These are phyloP conservation scores for Xylota sylvarum DNA, from an alignment of 2,888 invertebrate genomes.

Conservation along the genomic window DNA sequence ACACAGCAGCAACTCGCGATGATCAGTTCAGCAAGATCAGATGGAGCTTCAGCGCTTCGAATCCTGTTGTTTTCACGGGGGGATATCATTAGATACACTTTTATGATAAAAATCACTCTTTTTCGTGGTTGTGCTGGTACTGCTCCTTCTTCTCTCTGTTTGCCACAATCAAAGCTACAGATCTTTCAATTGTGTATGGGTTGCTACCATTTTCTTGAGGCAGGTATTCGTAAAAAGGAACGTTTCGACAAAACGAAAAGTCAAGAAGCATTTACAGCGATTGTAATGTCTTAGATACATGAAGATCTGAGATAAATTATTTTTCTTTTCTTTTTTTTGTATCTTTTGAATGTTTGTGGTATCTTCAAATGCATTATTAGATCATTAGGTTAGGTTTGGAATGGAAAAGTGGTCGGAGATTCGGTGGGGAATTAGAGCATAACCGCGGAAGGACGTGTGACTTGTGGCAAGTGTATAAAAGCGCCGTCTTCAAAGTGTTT, in stretches of 20 bases:
- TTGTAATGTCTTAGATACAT: constrained; percentile 85
- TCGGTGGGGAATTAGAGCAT: not conserved
- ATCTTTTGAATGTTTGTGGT: constrained; percentile 2
- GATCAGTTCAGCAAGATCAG: constrained; percentile 66
- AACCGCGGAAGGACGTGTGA: not conserved
- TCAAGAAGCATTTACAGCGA: constrained; percentile 85
- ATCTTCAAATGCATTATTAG: constrained; percentile 56
- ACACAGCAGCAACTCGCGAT: constrained; percentile 49
- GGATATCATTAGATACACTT: constrained; percentile 77
- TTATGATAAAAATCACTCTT: constrained; percentile 70
- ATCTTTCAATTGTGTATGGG: constrained; percentile 73
- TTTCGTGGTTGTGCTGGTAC: constrained; percentile 34
- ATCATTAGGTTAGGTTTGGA: constrained; percentile 49
- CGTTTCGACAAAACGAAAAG: constrained; percentile 78
- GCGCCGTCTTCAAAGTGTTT: not conserved
- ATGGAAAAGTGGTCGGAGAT: not conserved
- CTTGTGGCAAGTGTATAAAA: not conserved
- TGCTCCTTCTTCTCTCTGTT: constrained; percentile 29
- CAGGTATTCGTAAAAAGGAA: constrained; percentile 9
- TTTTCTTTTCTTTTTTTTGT: constrained; percentile 77
- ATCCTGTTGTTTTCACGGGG: constrained; percentile 66
- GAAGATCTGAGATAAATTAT: constrained; percentile 84
- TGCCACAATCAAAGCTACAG: constrained; percentile 68
- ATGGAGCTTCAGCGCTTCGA: constrained; percentile 54
- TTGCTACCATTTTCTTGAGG: constrained; percentile 44